Conservation (phyloP, 2,797 vertebrate genomes). For the Lycodopsis pacificus region DNA sequence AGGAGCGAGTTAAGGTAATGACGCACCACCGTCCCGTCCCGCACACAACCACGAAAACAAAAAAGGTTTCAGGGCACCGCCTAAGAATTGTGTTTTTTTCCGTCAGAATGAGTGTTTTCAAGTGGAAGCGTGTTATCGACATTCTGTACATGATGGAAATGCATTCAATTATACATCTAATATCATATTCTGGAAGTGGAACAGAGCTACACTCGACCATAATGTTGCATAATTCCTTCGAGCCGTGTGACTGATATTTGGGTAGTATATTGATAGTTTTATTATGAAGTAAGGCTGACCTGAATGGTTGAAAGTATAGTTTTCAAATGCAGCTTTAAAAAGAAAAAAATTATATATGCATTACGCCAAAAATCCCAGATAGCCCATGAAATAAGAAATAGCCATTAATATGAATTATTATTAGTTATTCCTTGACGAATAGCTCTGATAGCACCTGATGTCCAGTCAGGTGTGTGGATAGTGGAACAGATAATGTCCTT, state of each 20-base stretch:
- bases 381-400: background rate
- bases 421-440: background rate
- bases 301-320: background rate
- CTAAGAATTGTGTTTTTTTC: background rate
- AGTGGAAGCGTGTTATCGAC: background rate
- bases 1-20: slow-evolving; percentile 99
- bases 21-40: background rate
- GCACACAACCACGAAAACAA: background rate
- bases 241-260: background rate
- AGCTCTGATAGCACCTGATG: background rate
- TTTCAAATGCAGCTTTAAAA: background rate
- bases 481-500: background rate
- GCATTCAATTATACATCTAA: background rate
- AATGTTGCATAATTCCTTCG: background rate
- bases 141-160: background rate
- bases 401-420: background rate
- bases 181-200: background rate
- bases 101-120: background rate
- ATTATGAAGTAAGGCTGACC: background rate
- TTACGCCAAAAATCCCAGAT: background rate
- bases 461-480: background rate
- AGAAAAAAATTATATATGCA: background rate
- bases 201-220: background rate
- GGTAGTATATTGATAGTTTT: background rate
- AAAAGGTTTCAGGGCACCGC: background rate